Base-by-base conservation (phyloP, 2,888 invertebrate species). In the Leucophenga maculata region DNA sequence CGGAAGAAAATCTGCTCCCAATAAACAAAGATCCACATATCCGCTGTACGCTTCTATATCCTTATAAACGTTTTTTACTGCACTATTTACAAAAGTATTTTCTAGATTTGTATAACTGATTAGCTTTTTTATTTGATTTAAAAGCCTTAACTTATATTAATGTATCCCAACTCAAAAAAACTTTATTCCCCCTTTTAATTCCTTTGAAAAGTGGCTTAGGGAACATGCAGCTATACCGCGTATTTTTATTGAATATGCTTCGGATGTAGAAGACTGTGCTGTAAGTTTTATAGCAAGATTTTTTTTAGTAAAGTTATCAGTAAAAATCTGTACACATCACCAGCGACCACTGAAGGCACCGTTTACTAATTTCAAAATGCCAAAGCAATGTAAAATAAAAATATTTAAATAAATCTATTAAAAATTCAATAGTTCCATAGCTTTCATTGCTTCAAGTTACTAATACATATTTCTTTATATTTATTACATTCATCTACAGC, bases 161-260 rank as follows among this genome's bases (percentile, higher is more conserved):
- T 26, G 54, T 50, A 32, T 48, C 20, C 20, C 44, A 59, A 44
- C n/a, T n/a, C 1, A 18, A 55, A 44, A 13, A n/a, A 67, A 54
- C 74, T 55, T 75, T 20, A 64, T 14, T 50, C 6, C 39, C 13
- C 20, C 68, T 69, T 59, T 68, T 50, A 65, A n/a, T 55, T 22
- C 3, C 1, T 13, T 3, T 22, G 22, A 20, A 26, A 73, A 93
- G 93, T 94, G 94, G 94, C 90, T 94, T 91, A 93, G 93, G 88
- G 93, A 94, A 89, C 93, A 94, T 90, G 92, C 93, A 78, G 91
- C 92, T 78, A 90, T 92, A 86, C 92, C 92, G 82, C 90, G 90
- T 86, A 92, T 92, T 89, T 91, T 92, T 86, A 92, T 92, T 88
- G 91, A 92, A 89, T 91, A 92, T 89, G 91, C 92, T 88, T 91